Evolutionary conservation across 2,113 vertebrate species (phyloP), one percentile per base, ranked within the genome.

Genomic region (Rhegmatorhina hoffmannsi): DNA sequence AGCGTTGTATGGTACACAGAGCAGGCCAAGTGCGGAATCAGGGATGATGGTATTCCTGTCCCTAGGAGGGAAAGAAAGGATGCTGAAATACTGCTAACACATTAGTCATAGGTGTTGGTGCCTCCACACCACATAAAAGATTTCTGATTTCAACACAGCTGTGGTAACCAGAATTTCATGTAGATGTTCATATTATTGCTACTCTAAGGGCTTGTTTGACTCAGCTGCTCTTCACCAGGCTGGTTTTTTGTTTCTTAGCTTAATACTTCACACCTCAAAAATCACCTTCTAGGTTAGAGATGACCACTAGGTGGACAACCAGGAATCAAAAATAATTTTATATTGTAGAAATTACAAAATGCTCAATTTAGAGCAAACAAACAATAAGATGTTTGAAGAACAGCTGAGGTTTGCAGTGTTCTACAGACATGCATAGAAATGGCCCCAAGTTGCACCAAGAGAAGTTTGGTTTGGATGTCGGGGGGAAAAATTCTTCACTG

Each of bases 1-100:
- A 99, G 96, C 0, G 99, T 98, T 92, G 98, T 98, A 50, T 98
- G 99, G 97, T 99, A 99, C 67, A 99, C 99, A 1, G 97, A 98
- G 94, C 99, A 99, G 6, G 99, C 99, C 98, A 99, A 95, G 94
- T 99, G 99, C 1, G 98, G 98, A 73, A 99, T 98, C 94, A 99
- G 99, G 84, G 98, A 98, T 38, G 98, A 97, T n/a, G 99, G 92
- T 4, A 77, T 69, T 25, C 97, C 92, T 9, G 92, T 97, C 55
- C 98, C 99, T 99, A 70, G 12, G 16, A 96, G 21, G 49, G 21
- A 75, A 84, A 94, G 53, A 79, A 44, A 87, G 33, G 79, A 40
- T 58, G 43, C 43, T 89, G 67, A 56, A 85, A 86, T 46, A 60
- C 14, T 56, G 16, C 13, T 5, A 63, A 59, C 8, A 26, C 3